Conservation (phyloP, 2,888 invertebrate genomes). For the Drosophila vallismaia region DNA sequence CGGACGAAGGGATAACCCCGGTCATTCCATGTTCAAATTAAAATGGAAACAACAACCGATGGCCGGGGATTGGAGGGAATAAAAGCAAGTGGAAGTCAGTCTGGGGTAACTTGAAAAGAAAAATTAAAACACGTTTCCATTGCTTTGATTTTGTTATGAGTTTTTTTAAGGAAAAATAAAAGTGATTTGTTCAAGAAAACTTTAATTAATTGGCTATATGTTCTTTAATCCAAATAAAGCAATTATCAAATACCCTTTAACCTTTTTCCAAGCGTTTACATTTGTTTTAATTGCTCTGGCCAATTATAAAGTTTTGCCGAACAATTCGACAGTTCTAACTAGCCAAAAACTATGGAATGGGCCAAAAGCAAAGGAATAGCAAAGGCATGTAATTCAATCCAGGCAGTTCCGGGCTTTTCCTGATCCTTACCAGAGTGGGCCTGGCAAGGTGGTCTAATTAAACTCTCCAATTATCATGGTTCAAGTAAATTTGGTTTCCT, state of each 20-base stretch:
- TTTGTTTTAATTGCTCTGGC: conserved; percentile 58
- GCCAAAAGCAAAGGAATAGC: conserved; percentile 35
- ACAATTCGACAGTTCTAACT: conserved; percentile 33
- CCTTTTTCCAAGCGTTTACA: neutral
- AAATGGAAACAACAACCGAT: conserved; percentile 25
- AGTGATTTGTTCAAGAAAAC: neutral
- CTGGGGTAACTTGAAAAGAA: conserved; percentile 22
- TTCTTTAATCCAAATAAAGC: neutral
- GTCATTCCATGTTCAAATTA: conserved; percentile 27
- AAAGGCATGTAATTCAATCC: conserved; percentile 71
- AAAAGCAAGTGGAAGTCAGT: conserved; percentile 5
- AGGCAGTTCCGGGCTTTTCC: conserved; percentile 65
- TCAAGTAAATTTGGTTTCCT: conserved; percentile 40
- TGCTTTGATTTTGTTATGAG: neutral
- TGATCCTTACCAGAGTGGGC: neutral
- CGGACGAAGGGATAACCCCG: conserved; percentile 12
- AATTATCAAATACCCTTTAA: neutral
- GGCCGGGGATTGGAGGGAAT: neutral
- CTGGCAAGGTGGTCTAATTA: conserved; percentile 63
- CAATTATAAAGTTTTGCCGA: conserved; percentile 63
- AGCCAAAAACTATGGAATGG: conserved; percentile 46
- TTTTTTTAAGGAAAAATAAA: neutral
- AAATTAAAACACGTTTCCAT: conserved; percentile 8
- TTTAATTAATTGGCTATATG: neutral
- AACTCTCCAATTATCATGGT: conserved; percentile 64